A percentile compares a stretch with the other conserved stretches of the same genome.
These are phyloP conservation scores for Porites lobata DNA, from an alignment of 92 coral and sea anemone genomes.

Conservation along the genomic window DNA sequence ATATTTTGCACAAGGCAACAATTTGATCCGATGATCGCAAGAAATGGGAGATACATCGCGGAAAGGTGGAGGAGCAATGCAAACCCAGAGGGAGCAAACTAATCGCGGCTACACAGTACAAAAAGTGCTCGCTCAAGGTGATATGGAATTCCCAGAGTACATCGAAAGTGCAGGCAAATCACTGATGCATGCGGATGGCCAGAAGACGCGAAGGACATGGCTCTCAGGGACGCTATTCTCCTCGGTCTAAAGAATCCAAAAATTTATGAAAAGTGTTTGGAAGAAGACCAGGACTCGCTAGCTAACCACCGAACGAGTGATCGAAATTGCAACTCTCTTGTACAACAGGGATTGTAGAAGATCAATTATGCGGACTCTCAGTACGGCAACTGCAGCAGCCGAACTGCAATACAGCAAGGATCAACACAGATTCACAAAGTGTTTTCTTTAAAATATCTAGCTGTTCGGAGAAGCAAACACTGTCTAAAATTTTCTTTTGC, in stretches of 20 bases:
- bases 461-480: too few species aligned
- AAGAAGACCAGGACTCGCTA: slow-evolving; percentile 24
- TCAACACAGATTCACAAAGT: slow-evolving; percentile 25
- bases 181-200: background rate
- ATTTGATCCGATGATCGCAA: too few species aligned
- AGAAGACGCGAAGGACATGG: background rate
- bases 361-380: slow-evolving; percentile 21
- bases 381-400: background rate
- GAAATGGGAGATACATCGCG: too few species aligned
- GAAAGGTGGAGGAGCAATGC: too few species aligned
- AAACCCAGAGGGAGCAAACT: too few species aligned
- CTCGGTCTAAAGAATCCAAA: slow-evolving; percentile 12
- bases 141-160: too few species aligned
- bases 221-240: slow-evolving; percentile 16
- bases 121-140: too few species aligned
- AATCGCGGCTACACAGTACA: too few species aligned
- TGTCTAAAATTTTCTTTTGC: too few species aligned
- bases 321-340: slow-evolving; percentile 7
- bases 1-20: too few species aligned
- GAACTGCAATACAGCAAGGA: slow-evolving; percentile 6
- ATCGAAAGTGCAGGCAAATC: too few species aligned
- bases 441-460: too few species aligned
- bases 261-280: slow-evolving; percentile 25
- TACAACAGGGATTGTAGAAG: slow-evolving; percentile 43
- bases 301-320: slow-evolving; percentile 28